Percentiles rank a stretch among this genome's conserved stretches.
Conservation (phyloP, 2,797 vertebrate species). For the Chelon labrosus region DNA sequence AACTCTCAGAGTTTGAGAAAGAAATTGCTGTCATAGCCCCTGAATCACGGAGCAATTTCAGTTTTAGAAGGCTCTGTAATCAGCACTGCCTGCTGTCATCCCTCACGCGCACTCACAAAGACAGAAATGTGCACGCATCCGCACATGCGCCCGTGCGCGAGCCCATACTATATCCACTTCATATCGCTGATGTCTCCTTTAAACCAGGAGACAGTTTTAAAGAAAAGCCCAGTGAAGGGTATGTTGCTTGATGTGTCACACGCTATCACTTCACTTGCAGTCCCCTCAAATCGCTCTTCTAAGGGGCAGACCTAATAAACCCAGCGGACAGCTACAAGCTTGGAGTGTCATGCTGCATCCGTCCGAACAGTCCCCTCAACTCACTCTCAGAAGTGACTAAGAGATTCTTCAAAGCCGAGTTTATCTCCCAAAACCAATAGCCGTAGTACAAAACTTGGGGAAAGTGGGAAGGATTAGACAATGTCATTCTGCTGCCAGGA, state of each 20-base stretch:
- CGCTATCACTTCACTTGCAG: slow-evolving; percentile 53
- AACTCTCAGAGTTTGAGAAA: slow-evolving; percentile 58
- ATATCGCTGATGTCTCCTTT: slow-evolving; percentile 48
- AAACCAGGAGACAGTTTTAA: slow-evolving; percentile 46
- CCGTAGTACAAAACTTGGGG: slow-evolving; percentile 41
- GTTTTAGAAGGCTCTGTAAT: slow-evolving; percentile 62
- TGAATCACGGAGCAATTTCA: slow-evolving; percentile 66
- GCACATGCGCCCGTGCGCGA: slow-evolving; percentile 4
- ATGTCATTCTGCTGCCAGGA: slow-evolving; percentile 41
- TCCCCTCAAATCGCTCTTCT: slow-evolving; percentile 58
- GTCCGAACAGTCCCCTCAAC: slow-evolving; percentile 42
- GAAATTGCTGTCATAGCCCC: slow-evolving; percentile 65
- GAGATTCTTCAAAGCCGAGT: slow-evolving; percentile 57
- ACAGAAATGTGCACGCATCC: neutral
- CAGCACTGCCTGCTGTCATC: slow-evolving; percentile 64
- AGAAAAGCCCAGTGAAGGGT: slow-evolving; percentile 47
- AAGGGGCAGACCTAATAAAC: slow-evolving; percentile 65
- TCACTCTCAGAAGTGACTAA: slow-evolving; percentile 51
- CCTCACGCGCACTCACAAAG: slow-evolving; percentile 37
- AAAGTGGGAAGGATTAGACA: slow-evolving; percentile 54
- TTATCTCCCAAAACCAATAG: slow-evolving; percentile 63
- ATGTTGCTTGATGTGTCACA: slow-evolving; percentile 61
- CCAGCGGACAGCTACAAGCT: slow-evolving; percentile 64
- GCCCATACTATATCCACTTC: slow-evolving; percentile 33
- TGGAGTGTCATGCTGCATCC: slow-evolving; percentile 58